phyloP scores from a whole-genome alignment of 2,888 invertebrate genomes.

The Heliconius sara region DNA sequence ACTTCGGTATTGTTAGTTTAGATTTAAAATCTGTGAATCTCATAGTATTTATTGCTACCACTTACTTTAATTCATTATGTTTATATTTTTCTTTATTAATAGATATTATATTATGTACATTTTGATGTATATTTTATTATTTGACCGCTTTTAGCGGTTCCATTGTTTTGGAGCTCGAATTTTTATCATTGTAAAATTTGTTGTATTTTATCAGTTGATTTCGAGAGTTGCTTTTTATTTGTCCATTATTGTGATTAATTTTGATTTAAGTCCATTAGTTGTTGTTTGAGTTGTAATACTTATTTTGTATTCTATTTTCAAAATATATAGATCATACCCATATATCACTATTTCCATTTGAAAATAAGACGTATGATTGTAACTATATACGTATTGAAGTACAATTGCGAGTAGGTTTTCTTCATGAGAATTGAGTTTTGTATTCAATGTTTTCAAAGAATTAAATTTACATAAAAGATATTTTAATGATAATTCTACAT shows the following conservation, averaged over 20 bases:
- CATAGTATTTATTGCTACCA: conserved; percentile 84
- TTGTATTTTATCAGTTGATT: conserved; percentile 79
- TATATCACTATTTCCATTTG: conserved; percentile 71
- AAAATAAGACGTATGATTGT: conserved; percentile 72
- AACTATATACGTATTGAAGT: conserved; percentile 84
- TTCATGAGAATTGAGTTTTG: conserved; percentile 52
- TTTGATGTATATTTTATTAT: conserved; percentile 84
- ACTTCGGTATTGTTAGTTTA: conserved; percentile 83
- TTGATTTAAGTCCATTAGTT: conserved; percentile 67
- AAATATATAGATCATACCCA: conserved; percentile 58
- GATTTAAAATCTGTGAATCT: conserved; percentile 84
- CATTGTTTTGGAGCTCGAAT: conserved; percentile 78
- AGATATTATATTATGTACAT: conserved; percentile 84
- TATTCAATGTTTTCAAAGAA: conserved; percentile 60
- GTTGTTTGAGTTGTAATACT: conserved; percentile 66
- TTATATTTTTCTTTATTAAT: conserved; percentile 80
- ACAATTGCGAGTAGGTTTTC: conserved; percentile 79
- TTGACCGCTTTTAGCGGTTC: conserved; percentile 75
- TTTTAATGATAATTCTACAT: conserved; percentile 73
- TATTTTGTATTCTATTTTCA: conserved; percentile 63
- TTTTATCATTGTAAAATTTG: conserved; percentile 80
- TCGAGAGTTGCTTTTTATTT: conserved; percentile 69
- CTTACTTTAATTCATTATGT: conserved; percentile 81
- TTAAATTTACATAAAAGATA: conserved; percentile 59
- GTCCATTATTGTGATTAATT: conserved; percentile 68